Evolutionary conservation across 2,888 invertebrate species (phyloP).

Genomic region (Vesta saturnalis): DNA sequence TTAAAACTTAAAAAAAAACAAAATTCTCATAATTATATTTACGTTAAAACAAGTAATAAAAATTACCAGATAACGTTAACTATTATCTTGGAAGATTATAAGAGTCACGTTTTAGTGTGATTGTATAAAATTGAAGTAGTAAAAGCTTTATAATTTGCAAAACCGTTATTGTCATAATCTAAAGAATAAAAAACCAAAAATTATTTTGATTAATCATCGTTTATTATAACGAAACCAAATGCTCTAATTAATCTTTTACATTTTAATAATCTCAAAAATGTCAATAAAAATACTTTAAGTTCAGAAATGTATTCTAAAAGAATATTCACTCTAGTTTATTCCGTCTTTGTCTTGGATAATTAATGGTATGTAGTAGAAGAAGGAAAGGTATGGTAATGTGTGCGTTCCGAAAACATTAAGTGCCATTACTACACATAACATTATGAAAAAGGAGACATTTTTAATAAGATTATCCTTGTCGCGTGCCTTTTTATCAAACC

Average conservation of each 20-base stretch:
- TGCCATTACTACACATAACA: conserved; percentile 34
- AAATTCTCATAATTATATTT: conserved; percentile 39
- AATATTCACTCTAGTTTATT: not conserved
- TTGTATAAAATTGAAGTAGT: conserved; percentile 25
- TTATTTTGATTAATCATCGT: too few species aligned
- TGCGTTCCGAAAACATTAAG: conserved; percentile 24
- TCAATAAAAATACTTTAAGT: conserved; percentile 30
- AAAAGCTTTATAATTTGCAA: conserved; percentile 23
- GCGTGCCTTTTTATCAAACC: conserved; percentile 43
- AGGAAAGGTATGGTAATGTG: conserved; percentile 6
- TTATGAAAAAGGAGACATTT: conserved; percentile 40
- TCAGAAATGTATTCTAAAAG: conserved; percentile 25
- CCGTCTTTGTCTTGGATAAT: conserved; percentile 13
- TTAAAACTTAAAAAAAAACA: conserved; percentile 5
- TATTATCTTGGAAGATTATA: conserved; percentile 20
- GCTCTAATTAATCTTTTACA: not conserved
- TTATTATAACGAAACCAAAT: not conserved
- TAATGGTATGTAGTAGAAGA: not conserved
- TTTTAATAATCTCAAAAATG: conserved; percentile 30
- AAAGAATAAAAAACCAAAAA: too few species aligned
- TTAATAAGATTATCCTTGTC: conserved; percentile 43
- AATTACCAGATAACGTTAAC: conserved; percentile 35
- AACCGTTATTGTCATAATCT: conserved; percentile 36
- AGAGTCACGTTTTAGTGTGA: conserved; percentile 35
- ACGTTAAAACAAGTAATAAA: conserved; percentile 36